phyloP scores from a whole-genome alignment of 2,113 vertebrate species.

The Vidua chalybeata region DNA sequence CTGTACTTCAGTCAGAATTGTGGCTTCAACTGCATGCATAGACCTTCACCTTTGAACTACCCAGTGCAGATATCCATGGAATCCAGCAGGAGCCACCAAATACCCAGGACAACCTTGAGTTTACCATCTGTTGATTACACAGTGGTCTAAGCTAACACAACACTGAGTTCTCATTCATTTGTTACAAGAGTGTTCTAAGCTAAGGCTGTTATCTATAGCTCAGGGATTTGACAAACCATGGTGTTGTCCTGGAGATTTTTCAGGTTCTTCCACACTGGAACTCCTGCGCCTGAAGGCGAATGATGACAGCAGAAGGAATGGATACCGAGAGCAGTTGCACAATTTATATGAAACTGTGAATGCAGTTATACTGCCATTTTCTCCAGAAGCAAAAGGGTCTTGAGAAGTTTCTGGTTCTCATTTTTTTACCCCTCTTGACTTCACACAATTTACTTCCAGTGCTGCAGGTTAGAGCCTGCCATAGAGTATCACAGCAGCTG shows the following conservation, averaged over 20 bases:
- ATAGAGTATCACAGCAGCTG: background rate
- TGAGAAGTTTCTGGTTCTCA: background rate
- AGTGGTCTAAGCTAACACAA: background rate
- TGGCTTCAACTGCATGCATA: background rate
- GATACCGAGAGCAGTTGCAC: background rate
- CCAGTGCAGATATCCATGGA: background rate
- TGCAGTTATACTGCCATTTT: background rate
- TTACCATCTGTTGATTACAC: background rate
- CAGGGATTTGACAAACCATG: background rate
- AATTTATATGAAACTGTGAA: background rate
- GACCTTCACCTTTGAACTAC: background rate
- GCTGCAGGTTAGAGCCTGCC: background rate
- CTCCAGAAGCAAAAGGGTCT: background rate
- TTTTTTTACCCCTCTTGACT: background rate
- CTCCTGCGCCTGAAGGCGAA: background rate
- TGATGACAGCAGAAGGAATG: background rate
- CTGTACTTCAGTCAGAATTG: background rate
- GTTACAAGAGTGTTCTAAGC: background rate
- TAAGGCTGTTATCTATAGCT: background rate
- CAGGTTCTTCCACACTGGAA: background rate
- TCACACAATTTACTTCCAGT: background rate
- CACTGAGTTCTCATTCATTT: background rate
- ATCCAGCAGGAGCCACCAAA: conserved; percentile 23
- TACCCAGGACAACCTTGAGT: background rate
- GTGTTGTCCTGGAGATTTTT: background rate